These are phyloP conservation scores for Tragulus kanchil DNA, from an alignment of 2,113 vertebrate genomes.

Conservation along the genomic window DNA sequence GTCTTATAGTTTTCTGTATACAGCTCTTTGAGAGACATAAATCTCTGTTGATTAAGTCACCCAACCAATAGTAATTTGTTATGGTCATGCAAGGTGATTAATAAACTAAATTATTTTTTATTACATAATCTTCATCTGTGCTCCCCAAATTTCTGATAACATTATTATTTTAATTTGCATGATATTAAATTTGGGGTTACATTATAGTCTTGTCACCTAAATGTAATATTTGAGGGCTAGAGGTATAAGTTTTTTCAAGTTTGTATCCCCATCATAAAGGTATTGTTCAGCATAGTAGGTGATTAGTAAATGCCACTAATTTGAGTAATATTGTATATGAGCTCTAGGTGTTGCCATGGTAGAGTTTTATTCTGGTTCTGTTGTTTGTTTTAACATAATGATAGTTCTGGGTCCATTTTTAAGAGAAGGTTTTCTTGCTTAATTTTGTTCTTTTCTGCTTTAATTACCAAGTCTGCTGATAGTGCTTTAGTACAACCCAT, in stretches of 20 bases:
- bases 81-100: not conserved
- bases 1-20: not conserved
- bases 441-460: not conserved
- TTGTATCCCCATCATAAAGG: not conserved
- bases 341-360: not conserved
- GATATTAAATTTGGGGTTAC: not conserved
- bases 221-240: not conserved
- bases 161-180: not conserved
- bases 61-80: not conserved
- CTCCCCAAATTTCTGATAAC: not conserved
- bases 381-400: not conserved
- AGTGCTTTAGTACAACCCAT: not conserved
- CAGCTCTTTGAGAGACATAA: not conserved
- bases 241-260: not conserved
- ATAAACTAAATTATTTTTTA: not conserved
- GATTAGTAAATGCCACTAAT: not conserved
- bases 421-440: not conserved
- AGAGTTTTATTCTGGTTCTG: not conserved
- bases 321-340: not conserved
- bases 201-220: not conserved
- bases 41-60: not conserved
- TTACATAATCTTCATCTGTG: not conserved
- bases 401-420: not conserved
- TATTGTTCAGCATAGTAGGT: not conserved
- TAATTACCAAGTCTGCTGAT: not conserved